phyloP scores from a whole-genome alignment of 2,113 vertebrate genomes.

The Hassar affinis region DNA sequence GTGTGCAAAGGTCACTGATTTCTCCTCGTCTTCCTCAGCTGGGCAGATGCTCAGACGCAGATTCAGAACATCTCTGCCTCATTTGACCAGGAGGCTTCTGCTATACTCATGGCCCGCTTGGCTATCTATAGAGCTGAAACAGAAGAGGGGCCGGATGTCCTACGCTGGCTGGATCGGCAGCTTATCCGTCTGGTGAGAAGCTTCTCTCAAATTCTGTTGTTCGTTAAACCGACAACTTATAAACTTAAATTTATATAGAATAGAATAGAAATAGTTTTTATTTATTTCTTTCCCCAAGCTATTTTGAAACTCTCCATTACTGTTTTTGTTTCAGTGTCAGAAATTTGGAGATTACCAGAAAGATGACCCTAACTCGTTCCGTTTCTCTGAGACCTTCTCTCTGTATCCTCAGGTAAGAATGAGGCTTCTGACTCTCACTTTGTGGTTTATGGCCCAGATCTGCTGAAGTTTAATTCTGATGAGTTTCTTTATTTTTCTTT shows the following conservation, averaged over 20 bases:
- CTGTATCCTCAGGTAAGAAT: conserved; percentile 91
- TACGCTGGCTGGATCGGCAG: conserved; percentile 93
- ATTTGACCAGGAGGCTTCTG: conserved; percentile 95
- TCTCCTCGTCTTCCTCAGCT: conserved; percentile 70
- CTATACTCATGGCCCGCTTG: conserved; percentile 93
- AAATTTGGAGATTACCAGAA: conserved; percentile 99
- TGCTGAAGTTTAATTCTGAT: neutral
- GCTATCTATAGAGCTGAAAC: conserved; percentile 92
- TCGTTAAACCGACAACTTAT: neutral
- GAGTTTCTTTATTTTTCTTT: no score
- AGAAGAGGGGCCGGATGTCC: conserved; percentile 94
- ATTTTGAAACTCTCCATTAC: neutral
- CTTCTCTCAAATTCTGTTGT: neutral
- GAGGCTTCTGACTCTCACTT: neutral
- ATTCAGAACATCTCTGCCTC: conserved; percentile 95
- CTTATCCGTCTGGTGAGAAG: conserved; percentile 88
- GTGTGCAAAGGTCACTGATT: conserved; percentile 31
- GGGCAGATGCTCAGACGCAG: conserved; percentile 95
- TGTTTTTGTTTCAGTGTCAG: conserved; percentile 82
- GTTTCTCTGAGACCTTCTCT: conserved; percentile 97
- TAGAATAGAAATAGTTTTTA: neutral
- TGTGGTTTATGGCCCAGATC: neutral
- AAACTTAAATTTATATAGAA: no score
- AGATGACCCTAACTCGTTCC: conserved; percentile 94
- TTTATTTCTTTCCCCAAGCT: neutral